Evolutionary conservation across 1,140 invertebrate genomes (phyloP), one percentile per base, ranked within the genome.

Genomic region (Asobara japonica): DNA sequence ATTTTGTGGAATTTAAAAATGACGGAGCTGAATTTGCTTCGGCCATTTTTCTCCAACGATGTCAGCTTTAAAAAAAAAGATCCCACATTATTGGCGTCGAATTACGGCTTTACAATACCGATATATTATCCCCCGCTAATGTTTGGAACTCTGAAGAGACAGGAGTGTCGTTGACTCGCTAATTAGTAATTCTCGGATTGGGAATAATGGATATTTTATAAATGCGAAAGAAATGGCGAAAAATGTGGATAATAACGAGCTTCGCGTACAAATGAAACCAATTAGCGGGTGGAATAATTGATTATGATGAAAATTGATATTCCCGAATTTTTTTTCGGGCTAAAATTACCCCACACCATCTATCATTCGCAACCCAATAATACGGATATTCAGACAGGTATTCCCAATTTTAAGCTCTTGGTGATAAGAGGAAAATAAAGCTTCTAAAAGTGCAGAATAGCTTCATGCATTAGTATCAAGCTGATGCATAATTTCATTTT

Each of bases 401-500:
- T 3, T n/a, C 1, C 0, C n/a, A 48, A 16, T 1, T n/a, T 1
- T 0, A 48, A 48, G 2, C 8, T n/a, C n/a, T n/a, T n/a, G n/a
- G 18, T 10, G 10, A n/a, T 33, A 60, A 16, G 31, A 41, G n/a
- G n/a, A 48, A 7, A 16, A 25, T 16, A 69, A 69, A 38, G 4
- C 0, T 2, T 13, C 6, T 3, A 48, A 48, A 13, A 48, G 18
- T n/a, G 18, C 10, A 16, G 18, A 6, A 45, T 18, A 38, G 27
- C 56, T 3, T 25, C 22, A 48, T 71, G 69, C 62, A 48, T 71
- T 71, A 65, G 62, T 64, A 65, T 38, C 60, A 36, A 45, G 61
- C 61, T 13, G 48, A 71, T 27, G 69, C 56, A 18, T 65, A 71
- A 71, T 71, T 64, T 71, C 41, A 1, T 71, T 71, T 71, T 65